phyloP scores from a whole-genome alignment of 2,113 vertebrate species.

The Myodes glareolus region DNA sequence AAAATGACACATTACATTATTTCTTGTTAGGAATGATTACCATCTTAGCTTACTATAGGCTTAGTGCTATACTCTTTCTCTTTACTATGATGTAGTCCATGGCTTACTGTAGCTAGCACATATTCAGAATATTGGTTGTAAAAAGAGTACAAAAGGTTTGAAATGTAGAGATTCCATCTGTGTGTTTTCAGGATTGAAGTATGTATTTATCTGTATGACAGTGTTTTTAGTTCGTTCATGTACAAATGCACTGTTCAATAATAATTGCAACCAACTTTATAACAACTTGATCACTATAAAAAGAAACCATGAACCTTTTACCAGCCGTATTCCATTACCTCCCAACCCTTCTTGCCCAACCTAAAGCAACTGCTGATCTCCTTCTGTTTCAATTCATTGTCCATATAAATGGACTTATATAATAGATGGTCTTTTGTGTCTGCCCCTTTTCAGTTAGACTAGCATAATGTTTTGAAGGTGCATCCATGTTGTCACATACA shows the following conservation, averaged over 20 bases:
- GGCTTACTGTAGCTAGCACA: not conserved
- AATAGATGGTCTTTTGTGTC: not conserved
- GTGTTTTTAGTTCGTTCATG: not conserved
- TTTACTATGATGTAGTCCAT: not conserved
- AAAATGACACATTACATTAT: not conserved
- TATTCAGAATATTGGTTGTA: not conserved
- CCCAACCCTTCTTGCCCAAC: not conserved
- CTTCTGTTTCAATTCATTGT: not conserved
- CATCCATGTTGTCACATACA: not conserved
- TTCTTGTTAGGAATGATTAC: not conserved
- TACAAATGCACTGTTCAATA: not conserved
- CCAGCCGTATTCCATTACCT: not conserved
- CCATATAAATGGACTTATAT: not conserved
- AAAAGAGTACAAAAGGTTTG: conserved; percentile 11
- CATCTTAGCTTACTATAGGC: not conserved
- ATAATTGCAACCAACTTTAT: not conserved
- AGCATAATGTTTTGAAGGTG: conserved; percentile 12
- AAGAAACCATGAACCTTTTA: not conserved
- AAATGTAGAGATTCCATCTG: not conserved
- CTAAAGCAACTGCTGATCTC: not conserved
- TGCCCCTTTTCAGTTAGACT: conserved; percentile 7
- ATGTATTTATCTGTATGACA: conserved; percentile 49
- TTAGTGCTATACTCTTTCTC: not conserved
- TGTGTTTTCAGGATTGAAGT: conserved; percentile 17
- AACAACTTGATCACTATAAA: not conserved